Evolutionary conservation across 2,797 vertebrate species (phyloP).

Genomic region (Coluber constrictor): DNA sequence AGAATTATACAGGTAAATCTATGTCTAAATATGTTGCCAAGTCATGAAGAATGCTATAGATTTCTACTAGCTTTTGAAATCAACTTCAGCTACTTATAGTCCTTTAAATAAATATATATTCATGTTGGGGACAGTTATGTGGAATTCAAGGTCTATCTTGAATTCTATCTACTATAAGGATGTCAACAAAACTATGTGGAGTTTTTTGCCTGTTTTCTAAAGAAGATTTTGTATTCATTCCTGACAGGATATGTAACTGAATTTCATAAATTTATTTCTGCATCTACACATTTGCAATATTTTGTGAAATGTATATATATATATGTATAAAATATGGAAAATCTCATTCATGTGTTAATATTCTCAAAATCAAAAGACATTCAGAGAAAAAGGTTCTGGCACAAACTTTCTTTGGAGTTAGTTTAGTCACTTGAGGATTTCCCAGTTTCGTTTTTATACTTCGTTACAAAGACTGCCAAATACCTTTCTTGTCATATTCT

Average conservation of each 20-base stretch:
- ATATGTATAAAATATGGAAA: not conserved
- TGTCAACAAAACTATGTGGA: not conserved
- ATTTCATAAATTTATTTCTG: not conserved
- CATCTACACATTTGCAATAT: conserved; percentile 3
- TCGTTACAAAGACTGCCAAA: not conserved
- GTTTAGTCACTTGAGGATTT: conserved; percentile 9
- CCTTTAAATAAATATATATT: not conserved
- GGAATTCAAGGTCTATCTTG: not conserved
- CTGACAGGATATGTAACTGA: not conserved
- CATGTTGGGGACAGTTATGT: not conserved
- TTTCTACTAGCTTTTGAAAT: not conserved
- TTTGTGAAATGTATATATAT: not conserved
- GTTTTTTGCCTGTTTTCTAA: not conserved
- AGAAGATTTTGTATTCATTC: not conserved
- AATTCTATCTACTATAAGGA: not conserved
- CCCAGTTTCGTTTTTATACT: not conserved
- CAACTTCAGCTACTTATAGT: not conserved
- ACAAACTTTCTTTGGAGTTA: conserved; percentile 12
- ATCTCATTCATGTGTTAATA: not conserved
- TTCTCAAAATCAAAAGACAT: not conserved
- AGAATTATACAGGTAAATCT: not conserved
- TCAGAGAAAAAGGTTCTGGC: not conserved
- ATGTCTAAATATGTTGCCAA: not conserved
- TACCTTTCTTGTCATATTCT: not conserved
- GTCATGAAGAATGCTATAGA: not conserved